phyloP scores from a whole-genome alignment of 2,797 vertebrate genomes.

The Notolabrus celidotus region DNA sequence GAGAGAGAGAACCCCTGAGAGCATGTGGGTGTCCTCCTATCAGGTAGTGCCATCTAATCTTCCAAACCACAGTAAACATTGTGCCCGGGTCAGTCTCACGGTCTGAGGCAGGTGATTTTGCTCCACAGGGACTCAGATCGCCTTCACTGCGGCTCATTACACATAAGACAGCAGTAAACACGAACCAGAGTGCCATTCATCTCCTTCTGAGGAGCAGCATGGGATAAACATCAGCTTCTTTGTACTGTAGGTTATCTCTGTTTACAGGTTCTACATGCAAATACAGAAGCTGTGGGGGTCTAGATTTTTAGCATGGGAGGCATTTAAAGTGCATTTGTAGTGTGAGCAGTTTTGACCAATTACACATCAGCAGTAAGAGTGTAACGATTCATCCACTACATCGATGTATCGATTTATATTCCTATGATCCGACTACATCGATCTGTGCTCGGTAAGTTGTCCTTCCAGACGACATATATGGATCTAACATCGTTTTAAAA shows the following conservation, averaged over 20 bases:
- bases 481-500: too few relatives aligned
- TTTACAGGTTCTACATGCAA: too few relatives aligned
- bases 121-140: neutral
- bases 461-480: too few relatives aligned
- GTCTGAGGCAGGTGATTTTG: neutral
- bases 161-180: neutral
- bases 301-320: too few relatives aligned
- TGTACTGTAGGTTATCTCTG: neutral
- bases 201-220: neutral
- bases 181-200: neutral
- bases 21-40: slow-evolving; percentile 17
- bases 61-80: slow-evolving; percentile 19
- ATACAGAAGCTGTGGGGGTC: too few relatives aligned
- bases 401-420: too few relatives aligned
- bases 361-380: too few relatives aligned
- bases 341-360: too few relatives aligned
- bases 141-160: neutral
- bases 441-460: too few relatives aligned
- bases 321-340: too few relatives aligned
- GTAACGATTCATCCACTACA: too few relatives aligned
- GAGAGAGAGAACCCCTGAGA: neutral
- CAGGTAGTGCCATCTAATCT: slow-evolving; percentile 15
- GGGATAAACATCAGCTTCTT: neutral
- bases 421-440: too few relatives aligned
- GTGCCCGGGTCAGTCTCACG: slow-evolving; percentile 21